phyloP scores from a whole-genome alignment of 2,797 vertebrate genomes.

The Tenualosa ilisha region DNA sequence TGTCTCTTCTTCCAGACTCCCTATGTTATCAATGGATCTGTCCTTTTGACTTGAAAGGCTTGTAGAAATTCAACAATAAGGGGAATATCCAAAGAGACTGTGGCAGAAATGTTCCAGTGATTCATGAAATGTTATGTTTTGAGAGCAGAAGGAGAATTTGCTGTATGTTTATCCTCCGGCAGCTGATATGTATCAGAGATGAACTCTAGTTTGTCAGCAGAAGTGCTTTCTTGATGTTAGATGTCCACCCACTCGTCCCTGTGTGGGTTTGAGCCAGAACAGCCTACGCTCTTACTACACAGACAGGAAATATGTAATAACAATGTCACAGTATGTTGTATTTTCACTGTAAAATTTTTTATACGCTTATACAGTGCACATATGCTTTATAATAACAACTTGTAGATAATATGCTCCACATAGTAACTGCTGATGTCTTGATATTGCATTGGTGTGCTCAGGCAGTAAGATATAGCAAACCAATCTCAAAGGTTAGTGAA shows the following conservation, averaged over 20 bases:
- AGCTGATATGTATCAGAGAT: conserved; percentile 49
- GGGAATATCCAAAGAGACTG: neutral
- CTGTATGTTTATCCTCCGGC: conserved; percentile 37
- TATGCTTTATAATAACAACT: neutral
- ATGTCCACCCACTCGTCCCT: conserved; percentile 34
- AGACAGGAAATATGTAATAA: conserved; percentile 46
- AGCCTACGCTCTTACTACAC: conserved; percentile 42
- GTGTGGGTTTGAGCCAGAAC: conserved; percentile 44
- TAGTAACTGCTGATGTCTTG: neutral
- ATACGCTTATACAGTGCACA: neutral
- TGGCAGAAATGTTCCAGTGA: conserved; percentile 21
- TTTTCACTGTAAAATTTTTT: neutral
- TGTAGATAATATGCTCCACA: neutral
- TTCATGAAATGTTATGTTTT: conserved; percentile 29
- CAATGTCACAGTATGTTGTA: conserved; percentile 37
- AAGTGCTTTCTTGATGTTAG: conserved; percentile 45
- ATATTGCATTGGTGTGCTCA: neutral
- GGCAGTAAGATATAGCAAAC: neutral
- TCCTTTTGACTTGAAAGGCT: neutral
- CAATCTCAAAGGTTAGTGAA: neutral
- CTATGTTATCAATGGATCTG: neutral
- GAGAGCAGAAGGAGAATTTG: conserved; percentile 34
- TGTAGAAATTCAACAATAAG: neutral
- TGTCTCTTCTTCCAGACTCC: neutral
- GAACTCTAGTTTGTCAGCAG: conserved; percentile 36